A percentile compares a stretch with the other conserved stretches of the same genome.
phyloP scores from a whole-genome alignment of 2,113 vertebrate species.

The Sorex araneus region DNA sequence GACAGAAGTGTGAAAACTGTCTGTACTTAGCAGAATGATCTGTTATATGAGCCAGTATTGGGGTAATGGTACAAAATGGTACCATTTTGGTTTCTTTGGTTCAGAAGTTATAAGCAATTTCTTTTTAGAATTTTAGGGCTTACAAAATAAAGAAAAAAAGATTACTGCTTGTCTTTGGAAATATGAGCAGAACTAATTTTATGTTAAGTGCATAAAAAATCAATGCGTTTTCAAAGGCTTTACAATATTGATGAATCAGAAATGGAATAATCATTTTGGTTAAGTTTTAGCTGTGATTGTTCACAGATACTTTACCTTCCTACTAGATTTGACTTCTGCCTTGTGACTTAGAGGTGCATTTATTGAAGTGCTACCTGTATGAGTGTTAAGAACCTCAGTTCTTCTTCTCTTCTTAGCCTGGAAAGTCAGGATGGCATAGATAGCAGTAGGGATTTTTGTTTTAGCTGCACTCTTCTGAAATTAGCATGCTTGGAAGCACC shows the following conservation, averaged over 20 bases:
- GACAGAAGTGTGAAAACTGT: conserved; percentile 57
- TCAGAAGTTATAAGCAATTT: not conserved
- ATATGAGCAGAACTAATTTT: not conserved
- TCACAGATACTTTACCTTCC: not conserved
- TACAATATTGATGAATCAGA: not conserved
- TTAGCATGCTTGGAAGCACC: conserved; percentile 1
- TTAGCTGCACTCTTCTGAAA: not conserved
- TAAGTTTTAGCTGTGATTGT: not conserved
- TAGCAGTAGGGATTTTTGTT: not conserved
- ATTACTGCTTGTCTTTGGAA: not conserved
- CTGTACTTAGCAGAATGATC: conserved; percentile 40
- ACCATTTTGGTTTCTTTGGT: conserved; percentile 35
- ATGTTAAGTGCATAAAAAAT: not conserved
- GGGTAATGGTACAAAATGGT: not conserved
- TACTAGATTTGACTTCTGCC: not conserved
- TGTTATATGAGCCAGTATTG: not conserved
- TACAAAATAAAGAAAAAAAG: not conserved
- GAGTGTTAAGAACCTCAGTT: not conserved
- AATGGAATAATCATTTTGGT: not conserved
- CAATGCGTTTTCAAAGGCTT: not conserved
- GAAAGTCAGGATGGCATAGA: not conserved
- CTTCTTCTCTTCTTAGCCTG: not conserved
- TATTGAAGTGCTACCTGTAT: not conserved
- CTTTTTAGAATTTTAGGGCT: conserved; percentile 26
- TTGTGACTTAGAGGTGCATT: fast-evolving